Percentiles rank a stretch among this genome's conserved stretches.
phyloP scores from a whole-genome alignment of 2,888 invertebrate species.

The Mesoligia furuncula region DNA sequence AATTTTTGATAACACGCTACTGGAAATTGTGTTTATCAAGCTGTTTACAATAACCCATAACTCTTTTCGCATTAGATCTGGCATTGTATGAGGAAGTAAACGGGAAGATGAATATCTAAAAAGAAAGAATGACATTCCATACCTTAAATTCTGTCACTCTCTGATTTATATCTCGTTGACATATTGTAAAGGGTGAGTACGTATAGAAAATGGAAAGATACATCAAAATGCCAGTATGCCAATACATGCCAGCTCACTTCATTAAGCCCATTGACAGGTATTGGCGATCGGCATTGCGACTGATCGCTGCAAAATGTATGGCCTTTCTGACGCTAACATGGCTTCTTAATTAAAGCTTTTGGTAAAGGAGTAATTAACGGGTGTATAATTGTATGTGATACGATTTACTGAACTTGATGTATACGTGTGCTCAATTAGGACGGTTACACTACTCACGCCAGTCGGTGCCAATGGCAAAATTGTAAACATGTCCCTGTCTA shows the following conservation, averaged over 20 bases:
- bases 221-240: constrained; percentile 37
- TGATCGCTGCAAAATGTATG: constrained; percentile 44
- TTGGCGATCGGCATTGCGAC: constrained; percentile 14
- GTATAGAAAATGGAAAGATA: constrained; percentile 19
- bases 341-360: constrained; percentile 13
- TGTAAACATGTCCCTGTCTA: constrained; percentile 77
- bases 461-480: constrained; percentile 78
- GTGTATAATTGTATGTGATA: constrained; percentile 14
- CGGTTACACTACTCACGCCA: constrained; percentile 63
- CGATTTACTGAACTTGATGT: constrained; percentile 63
- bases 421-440: constrained; percentile 67
- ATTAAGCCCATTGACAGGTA: constrained; percentile 52
- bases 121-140: constrained; percentile 10
- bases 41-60: neutral
- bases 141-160: neutral
- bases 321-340: neutral
- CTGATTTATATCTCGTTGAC: constrained; percentile 28
- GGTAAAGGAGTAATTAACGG: constrained; percentile 22
- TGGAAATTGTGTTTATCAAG: constrained; percentile 41
- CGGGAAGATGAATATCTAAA: neutral
- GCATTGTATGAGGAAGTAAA: constrained; percentile 22
- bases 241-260: constrained; percentile 41
- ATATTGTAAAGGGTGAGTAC: constrained; percentile 20
- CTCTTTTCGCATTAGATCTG: constrained; percentile 1
- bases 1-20: constrained; percentile 35